Evolutionary conservation across 2,113 vertebrate genomes (phyloP).

Genomic region (Misgurnus mizolepis): DNA sequence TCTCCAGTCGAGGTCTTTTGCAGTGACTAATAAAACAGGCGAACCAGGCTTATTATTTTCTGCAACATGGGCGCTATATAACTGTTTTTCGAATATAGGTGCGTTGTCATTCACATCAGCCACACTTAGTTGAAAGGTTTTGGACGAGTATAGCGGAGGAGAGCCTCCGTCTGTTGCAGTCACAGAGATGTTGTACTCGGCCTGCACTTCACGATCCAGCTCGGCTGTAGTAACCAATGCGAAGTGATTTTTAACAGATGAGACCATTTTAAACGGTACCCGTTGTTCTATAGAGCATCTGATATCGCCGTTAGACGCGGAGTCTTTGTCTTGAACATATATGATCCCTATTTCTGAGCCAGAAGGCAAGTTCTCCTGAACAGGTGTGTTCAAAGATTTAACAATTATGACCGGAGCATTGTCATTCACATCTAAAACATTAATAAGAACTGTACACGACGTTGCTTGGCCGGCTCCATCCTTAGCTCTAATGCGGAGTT

Average conservation of each 20-base stretch:
- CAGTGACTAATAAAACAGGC: slow-evolving; percentile 63
- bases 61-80: slow-evolving; percentile 61
- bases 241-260: slow-evolving; percentile 61
- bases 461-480: slow-evolving; percentile 69
- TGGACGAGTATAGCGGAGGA: slow-evolving; percentile 59
- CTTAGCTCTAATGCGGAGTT: slow-evolving; percentile 65
- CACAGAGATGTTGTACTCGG: slow-evolving; percentile 57
- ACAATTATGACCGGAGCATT: slow-evolving; percentile 69
- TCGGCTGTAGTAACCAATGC: slow-evolving; percentile 46
- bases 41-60: slow-evolving; percentile 70
- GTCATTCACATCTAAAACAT: slow-evolving; percentile 76
- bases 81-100: slow-evolving; percentile 60
- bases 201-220: slow-evolving; percentile 53
- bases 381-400: slow-evolving; percentile 63
- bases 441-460: slow-evolving; percentile 60
- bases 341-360: slow-evolving; percentile 76
- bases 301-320: slow-evolving; percentile 64
- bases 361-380: slow-evolving; percentile 66
- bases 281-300: slow-evolving; percentile 60
- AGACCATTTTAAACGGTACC: slow-evolving; percentile 68
- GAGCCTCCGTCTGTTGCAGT: slow-evolving; percentile 61
- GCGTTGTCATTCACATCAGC: slow-evolving; percentile 71
- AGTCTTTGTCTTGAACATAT: slow-evolving; percentile 74
- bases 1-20: slow-evolving; percentile 63
- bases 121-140: slow-evolving; percentile 59